Evolutionary conservation across 2,797 vertebrate genomes (phyloP).

Genomic region (Gallinago solitaria): DNA sequence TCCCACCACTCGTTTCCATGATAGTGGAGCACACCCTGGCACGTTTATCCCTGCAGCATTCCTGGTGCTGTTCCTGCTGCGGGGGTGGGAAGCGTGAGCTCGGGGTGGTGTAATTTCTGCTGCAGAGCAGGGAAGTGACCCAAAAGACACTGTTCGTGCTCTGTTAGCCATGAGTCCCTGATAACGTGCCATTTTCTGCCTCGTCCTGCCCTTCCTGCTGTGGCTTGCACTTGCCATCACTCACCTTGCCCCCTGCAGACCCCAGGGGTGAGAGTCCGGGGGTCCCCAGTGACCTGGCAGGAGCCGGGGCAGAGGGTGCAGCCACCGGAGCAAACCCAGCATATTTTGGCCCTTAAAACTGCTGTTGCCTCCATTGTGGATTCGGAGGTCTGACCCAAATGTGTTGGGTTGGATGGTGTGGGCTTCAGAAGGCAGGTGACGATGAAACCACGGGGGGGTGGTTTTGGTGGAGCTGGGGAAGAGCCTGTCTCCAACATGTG

Average conservation of each 20-base stretch:
- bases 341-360: not conserved
- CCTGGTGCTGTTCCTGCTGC: fast-evolving
- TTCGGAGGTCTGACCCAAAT: not conserved
- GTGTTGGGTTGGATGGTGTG: not conserved
- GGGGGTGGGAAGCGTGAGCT: not conserved
- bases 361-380: fast-evolving
- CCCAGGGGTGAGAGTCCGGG: fast-evolving
- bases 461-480: not conserved
- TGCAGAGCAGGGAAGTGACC: not conserved
- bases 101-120: not conserved
- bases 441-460: fast-evolving
- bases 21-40: not conserved
- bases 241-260: not conserved
- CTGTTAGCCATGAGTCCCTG: not conserved
- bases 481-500: fast-evolving
- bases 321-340: fast-evolving
- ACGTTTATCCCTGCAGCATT: not conserved
- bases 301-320: not conserved
- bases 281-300: not conserved
- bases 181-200: no score
- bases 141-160: not conserved
- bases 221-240: not conserved
- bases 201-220: not conserved
- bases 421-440: not conserved
- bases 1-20: not conserved